phyloP scores from a whole-genome alignment of 2,888 invertebrate genomes.

The Melanophora roralis region DNA sequence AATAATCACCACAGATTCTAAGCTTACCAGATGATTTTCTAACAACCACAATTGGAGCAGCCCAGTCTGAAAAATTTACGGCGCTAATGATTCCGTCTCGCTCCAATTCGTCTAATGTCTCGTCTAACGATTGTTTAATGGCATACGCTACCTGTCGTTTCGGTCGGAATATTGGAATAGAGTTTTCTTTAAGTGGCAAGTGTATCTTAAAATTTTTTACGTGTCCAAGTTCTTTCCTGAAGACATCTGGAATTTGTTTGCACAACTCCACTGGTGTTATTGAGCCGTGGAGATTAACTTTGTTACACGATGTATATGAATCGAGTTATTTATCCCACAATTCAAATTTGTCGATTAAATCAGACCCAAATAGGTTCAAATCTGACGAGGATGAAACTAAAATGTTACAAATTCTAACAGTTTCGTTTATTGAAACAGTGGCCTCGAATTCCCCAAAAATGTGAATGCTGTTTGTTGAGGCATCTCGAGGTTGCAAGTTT shows the following conservation, averaged over 20 bases:
- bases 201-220: constrained; percentile 15
- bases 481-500: background rate
- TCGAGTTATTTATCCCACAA: background rate
- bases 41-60: constrained; percentile 61
- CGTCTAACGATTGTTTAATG: constrained; percentile 45
- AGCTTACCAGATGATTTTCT: constrained; percentile 56
- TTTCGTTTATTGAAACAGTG: background rate
- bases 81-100: constrained; percentile 43
- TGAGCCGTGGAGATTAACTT: background rate
- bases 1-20: constrained; percentile 64
- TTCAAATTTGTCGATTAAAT: too few species aligned
- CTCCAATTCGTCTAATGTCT: constrained; percentile 48
- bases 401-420: background rate
- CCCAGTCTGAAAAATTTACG: constrained; percentile 62
- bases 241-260: background rate
- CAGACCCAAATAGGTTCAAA: background rate
- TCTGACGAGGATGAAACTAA: background rate
- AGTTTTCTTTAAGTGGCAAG: constrained; percentile 33
- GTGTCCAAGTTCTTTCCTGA: background rate
- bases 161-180: constrained; percentile 44
- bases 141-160: constrained; percentile 61
- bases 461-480: too few species aligned
- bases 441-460: too few species aligned
- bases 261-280: too few species aligned
- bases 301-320: background rate